phyloP scores from a whole-genome alignment of 1,140 invertebrate genomes.

The Mactra quadrangularis region DNA sequence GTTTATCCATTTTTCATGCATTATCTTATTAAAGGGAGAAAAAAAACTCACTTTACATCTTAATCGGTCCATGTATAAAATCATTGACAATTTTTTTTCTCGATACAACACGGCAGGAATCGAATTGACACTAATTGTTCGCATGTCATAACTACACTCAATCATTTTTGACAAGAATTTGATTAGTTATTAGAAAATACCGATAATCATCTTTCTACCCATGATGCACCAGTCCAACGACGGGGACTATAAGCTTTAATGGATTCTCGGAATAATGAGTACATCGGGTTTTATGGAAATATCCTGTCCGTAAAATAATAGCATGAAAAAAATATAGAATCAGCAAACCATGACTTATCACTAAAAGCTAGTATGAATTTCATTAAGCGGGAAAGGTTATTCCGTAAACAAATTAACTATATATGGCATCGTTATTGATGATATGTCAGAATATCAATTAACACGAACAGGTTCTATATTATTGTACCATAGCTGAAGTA shows the following conservation, averaged over 20 bases:
- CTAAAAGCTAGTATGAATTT: too few species aligned
- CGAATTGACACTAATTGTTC: slow-evolving; percentile 50
- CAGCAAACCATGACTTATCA: too few species aligned
- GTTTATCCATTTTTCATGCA: slow-evolving; percentile 31
- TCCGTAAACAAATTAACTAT: too few species aligned
- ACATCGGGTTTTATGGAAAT: slow-evolving; percentile 18
- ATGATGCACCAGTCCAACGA: neutral
- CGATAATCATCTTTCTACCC: slow-evolving; percentile 24
- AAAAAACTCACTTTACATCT: slow-evolving; percentile 28
- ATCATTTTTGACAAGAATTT: slow-evolving; percentile 41
- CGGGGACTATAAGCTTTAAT: neutral
- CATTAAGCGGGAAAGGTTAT: too few species aligned
- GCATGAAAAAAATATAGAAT: too few species aligned
- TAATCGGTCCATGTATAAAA: slow-evolving; percentile 29
- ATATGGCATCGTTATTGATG: too few species aligned
- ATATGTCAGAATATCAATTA: too few species aligned
- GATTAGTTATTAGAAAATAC: slow-evolving; percentile 40
- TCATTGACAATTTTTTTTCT: slow-evolving; percentile 8
- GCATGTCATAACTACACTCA: slow-evolving; percentile 54
- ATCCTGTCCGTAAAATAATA: too few species aligned
- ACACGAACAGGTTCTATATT: too few species aligned
- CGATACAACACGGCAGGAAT: slow-evolving; percentile 2
- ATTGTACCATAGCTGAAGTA: too few species aligned
- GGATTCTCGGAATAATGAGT: neutral
- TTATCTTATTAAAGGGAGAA: slow-evolving; percentile 43